Evolutionary conservation across 2,888 invertebrate genomes (phyloP).

Genomic region (Liodrosophila aerea): DNA sequence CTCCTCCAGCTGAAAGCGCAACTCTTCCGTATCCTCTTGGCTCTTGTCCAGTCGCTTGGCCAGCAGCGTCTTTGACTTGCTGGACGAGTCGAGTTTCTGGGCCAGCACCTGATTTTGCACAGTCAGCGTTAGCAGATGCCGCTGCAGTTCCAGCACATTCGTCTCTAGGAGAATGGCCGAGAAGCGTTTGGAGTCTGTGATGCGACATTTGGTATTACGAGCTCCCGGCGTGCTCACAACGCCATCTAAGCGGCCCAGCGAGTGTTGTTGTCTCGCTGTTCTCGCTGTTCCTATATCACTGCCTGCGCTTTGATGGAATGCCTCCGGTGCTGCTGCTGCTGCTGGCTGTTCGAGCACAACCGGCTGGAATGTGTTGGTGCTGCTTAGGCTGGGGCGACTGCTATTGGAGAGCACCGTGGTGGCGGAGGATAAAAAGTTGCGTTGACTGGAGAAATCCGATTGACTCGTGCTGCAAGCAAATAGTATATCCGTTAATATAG

Average conservation of each 20-base stretch:
- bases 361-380: constrained; percentile 74
- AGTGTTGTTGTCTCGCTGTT: constrained; percentile 34
- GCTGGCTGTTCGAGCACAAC: constrained; percentile 66
- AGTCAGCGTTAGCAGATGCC: constrained; percentile 91
- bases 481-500: background rate
- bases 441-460: constrained; percentile 80
- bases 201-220: constrained; percentile 85
- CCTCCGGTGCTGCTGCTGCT: constrained; percentile 60
- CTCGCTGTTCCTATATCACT: constrained; percentile 71
- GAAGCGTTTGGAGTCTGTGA: constrained; percentile 89
- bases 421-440: constrained; percentile 79
- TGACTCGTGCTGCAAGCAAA: constrained; percentile 64
- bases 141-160: constrained; percentile 91
- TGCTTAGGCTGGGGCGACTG: constrained; percentile 58
- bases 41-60: constrained; percentile 88
- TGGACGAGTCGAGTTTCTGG: constrained; percentile 87
- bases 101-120: constrained; percentile 92
- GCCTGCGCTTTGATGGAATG: constrained; percentile 80
- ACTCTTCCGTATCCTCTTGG: constrained; percentile 90
- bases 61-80: constrained; percentile 86
- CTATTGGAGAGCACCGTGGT: constrained; percentile 78
- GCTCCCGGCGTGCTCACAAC: constrained; percentile 86
- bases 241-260: constrained; percentile 87
- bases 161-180: constrained; percentile 92
- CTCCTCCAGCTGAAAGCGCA: constrained; percentile 92